Conservation (phyloP, 2,888 invertebrate genomes). For the Chymomyza amoena region DNA sequence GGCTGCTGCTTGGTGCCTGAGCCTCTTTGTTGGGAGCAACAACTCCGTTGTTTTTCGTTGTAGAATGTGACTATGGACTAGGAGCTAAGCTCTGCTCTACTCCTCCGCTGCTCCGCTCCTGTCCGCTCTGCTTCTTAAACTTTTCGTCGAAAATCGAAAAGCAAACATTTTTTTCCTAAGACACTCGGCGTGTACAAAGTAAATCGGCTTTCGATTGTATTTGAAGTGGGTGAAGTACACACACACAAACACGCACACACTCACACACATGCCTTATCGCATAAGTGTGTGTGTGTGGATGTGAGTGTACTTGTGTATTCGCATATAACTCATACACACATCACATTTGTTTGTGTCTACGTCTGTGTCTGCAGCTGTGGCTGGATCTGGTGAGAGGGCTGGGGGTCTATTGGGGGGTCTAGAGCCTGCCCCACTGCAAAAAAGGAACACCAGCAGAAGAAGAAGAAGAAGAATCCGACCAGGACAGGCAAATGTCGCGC, state of each 20-base stretch:
- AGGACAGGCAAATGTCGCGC: constrained; percentile 14
- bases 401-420: too few relatives aligned
- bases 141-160: constrained; percentile 51
- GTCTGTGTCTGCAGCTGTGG: neutral
- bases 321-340: constrained; percentile 14
- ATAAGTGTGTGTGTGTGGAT: neutral
- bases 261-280: neutral
- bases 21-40: constrained; percentile 39
- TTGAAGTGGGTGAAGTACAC: constrained; percentile 38
- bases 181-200: constrained; percentile 60
- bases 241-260: neutral
- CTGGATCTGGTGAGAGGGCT: too few relatives aligned
- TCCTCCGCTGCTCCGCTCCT: too few relatives aligned
- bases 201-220: constrained; percentile 72
- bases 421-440: neutral
- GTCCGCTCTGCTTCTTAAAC: constrained; percentile 25
- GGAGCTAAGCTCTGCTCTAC: constrained; percentile 30
- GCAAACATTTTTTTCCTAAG: constrained; percentile 61
- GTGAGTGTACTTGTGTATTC: neutral
- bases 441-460: neutral
- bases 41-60: constrained; percentile 54
- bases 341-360: constrained; percentile 8
- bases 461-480: too few relatives aligned
- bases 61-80: constrained; percentile 23
- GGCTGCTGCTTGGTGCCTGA: constrained; percentile 24